Evolutionary conservation across 2,113 vertebrate genomes (phyloP).

Genomic region (Crotalus helleri): DNA sequence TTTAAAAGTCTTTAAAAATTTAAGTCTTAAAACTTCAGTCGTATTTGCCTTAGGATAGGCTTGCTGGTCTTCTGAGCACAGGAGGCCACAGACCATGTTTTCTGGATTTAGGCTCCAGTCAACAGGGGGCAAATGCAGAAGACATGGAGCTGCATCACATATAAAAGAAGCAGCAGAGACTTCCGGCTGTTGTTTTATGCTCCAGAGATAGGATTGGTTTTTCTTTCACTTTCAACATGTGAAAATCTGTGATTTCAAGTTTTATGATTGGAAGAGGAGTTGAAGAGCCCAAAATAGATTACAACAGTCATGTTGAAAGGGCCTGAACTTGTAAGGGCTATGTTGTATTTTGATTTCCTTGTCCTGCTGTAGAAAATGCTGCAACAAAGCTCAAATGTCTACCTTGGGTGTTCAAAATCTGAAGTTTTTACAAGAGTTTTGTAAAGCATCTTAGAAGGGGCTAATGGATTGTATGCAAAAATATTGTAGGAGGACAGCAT

Average conservation of each 20-base stretch:
- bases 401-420: not conserved
- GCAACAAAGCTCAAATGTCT: not conserved
- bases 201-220: not conserved
- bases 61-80: too few relatives aligned
- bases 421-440: not conserved
- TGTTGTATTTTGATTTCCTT: not conserved
- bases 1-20: too few relatives aligned
- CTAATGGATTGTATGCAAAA: not conserved
- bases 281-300: not conserved
- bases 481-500: too few relatives aligned
- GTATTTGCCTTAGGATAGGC: too few relatives aligned
- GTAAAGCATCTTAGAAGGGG: not conserved
- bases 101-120: too few relatives aligned
- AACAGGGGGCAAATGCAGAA: not conserved
- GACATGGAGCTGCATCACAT: not conserved
- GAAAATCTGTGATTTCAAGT: not conserved
- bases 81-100: too few relatives aligned
- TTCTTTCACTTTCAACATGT: not conserved
- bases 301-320: not conserved
- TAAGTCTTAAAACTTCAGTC: too few relatives aligned
- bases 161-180: not conserved
- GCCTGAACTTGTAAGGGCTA: not conserved
- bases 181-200: not conserved
- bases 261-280: not conserved
- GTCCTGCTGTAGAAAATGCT: not conserved